Conservation (phyloP, 30 jellyfish, hydroid and myxozoan genomes). For the Turritopsis rubra region DNA sequence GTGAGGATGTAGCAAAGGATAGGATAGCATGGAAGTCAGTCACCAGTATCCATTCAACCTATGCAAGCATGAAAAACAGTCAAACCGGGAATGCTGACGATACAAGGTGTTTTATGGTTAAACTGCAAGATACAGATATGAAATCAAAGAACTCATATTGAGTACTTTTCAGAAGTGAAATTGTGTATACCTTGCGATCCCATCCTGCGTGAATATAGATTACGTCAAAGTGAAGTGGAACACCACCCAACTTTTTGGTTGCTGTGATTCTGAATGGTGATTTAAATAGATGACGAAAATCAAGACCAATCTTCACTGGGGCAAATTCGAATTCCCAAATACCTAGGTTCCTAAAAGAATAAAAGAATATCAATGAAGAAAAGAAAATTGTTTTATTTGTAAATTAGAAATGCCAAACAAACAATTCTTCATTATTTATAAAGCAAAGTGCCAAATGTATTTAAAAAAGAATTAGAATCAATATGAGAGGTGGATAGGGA, state of each 20-base stretch:
- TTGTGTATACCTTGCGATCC: conserved; percentile 32
- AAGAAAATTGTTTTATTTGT: neutral
- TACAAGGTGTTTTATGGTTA: too few relatives aligned
- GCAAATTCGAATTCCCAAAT: conserved; percentile 71
- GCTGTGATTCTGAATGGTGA: conserved; percentile 83
- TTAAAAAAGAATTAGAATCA: too few relatives aligned
- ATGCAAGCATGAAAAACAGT: too few relatives aligned
- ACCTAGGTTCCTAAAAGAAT: conserved; percentile 60
- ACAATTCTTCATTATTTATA: neutral
- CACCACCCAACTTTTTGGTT: conserved; percentile 62
- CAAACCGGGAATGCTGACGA: too few relatives aligned
- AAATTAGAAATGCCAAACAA: neutral
- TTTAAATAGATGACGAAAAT: conserved; percentile 62
- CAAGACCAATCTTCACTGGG: conserved; percentile 61
- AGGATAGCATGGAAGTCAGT: too few relatives aligned
- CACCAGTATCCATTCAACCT: too few relatives aligned
- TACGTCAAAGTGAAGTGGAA: conserved; percentile 80
- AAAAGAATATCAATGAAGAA: neutral
- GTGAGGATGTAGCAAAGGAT: too few relatives aligned
- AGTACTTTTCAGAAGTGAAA: too few relatives aligned
- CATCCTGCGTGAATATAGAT: conserved; percentile 28
- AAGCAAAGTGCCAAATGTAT: too few relatives aligned
- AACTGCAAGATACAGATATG: too few relatives aligned
- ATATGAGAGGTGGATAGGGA: too few relatives aligned
- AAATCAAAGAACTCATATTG: too few relatives aligned